Percentiles rank a stretch among this genome's conserved stretches.
Evolutionary conservation across 1,140 invertebrate species (phyloP).

Genomic region (Drosophila bocki): DNA sequence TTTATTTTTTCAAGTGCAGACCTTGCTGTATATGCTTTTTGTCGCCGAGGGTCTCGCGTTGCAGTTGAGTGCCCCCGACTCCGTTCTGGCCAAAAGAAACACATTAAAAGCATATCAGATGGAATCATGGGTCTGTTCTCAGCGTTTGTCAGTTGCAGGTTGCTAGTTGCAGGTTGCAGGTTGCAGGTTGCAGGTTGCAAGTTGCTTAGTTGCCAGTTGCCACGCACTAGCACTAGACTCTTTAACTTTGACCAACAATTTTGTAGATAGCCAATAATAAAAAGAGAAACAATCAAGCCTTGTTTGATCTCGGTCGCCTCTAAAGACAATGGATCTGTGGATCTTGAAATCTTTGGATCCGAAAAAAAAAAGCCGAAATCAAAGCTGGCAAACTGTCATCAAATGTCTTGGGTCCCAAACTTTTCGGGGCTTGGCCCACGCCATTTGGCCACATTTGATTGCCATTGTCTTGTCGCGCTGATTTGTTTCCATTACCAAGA

Average conservation of each 20-base stretch:
- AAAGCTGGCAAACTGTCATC: conserved; percentile 41
- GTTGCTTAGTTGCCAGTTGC: conserved; percentile 16
- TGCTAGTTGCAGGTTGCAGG: conserved; percentile 35
- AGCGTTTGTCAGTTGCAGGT: conserved; percentile 47
- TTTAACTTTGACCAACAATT: conserved; percentile 26
- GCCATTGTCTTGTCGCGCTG: conserved; percentile 50
- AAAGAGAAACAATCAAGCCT: conserved; percentile 25
- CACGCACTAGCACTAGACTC: conserved; percentile 1
- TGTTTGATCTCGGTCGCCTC: conserved; percentile 12
- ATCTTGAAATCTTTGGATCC: conserved; percentile 4
- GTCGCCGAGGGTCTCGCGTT: conserved; percentile 61
- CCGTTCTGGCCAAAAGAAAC: conserved; percentile 68
- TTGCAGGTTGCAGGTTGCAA: conserved; percentile 31
- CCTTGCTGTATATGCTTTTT: conserved; percentile 22
- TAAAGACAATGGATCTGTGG: conserved; percentile 33
- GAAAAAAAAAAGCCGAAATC: conserved; percentile 13
- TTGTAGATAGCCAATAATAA: conserved; percentile 3
- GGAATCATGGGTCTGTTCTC: conserved; percentile 70
- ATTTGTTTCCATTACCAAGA: conserved; percentile 33
- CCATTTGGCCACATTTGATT: conserved; percentile 65
- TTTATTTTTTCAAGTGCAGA: background rate
- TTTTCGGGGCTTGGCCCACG: conserved; percentile 56
- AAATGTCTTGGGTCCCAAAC: conserved; percentile 16
- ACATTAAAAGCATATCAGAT: conserved; percentile 80
- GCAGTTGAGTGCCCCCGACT: conserved; percentile 70